Conservation (phyloP, 1,140 invertebrate genomes). For the Amphibalanus amphitrite region DNA sequence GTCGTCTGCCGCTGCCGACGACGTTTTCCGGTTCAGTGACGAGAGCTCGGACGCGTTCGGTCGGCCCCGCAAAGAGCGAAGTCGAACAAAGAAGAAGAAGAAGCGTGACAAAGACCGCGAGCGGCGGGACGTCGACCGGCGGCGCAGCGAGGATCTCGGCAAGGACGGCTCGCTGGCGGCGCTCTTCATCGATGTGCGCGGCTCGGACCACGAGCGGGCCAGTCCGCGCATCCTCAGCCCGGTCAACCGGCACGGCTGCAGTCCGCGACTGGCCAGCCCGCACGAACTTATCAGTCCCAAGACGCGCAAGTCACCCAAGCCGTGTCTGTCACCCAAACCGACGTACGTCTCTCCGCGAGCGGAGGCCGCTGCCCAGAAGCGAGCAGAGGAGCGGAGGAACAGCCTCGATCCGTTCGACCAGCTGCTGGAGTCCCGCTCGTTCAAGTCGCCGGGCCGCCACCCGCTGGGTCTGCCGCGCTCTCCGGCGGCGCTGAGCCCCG, state of each 20-base stretch:
- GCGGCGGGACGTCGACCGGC: not conserved
- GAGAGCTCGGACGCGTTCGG: not conserved
- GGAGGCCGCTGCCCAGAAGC: not conserved
- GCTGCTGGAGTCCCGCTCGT: not conserved
- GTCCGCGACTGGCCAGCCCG: not conserved
- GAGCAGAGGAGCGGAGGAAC: not conserved
- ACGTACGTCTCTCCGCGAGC: conserved; percentile 1
- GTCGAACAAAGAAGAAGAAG: not conserved
- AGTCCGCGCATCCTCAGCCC: not conserved
- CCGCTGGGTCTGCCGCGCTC: not conserved
- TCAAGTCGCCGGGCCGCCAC: not conserved
- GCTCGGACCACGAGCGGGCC: not conserved
- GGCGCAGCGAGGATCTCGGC: not conserved
- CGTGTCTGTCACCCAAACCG: conserved; percentile 3
- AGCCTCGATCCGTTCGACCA: conserved; percentile 1
- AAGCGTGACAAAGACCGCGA: not conserved
- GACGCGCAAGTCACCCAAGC: conserved; percentile 1
- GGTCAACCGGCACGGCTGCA: not conserved
- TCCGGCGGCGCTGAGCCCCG: not conserved
- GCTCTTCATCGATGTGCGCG: conserved; percentile 2
- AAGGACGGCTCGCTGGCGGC: not conserved
- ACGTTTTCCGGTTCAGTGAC: not conserved
- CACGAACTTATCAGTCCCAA: not conserved
- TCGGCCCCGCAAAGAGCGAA: not conserved
- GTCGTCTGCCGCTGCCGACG: not conserved